phyloP scores from a whole-genome alignment of 1,140 invertebrate species.

The Papilio polyxenes region DNA sequence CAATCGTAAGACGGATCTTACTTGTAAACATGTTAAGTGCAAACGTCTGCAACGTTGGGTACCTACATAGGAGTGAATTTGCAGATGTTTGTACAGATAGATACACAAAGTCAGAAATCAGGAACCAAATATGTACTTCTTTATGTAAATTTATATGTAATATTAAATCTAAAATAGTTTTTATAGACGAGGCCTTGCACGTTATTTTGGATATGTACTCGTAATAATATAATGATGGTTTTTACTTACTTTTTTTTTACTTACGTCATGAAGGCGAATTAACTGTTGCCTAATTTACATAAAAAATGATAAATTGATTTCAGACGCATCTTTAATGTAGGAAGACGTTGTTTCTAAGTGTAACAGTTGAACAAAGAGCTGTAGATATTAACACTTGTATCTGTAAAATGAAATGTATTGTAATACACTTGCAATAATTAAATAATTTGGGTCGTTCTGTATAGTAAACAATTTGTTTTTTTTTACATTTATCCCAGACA shows the following conservation, averaged over 20 bases:
- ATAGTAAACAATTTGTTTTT: no score
- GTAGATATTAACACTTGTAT: no score
- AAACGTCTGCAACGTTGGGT: background rate
- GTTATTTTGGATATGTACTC: background rate
- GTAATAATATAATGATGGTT: background rate
- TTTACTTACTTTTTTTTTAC: no score
- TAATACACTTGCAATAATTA: no score
- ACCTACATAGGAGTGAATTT: background rate
- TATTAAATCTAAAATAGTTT: constrained; percentile 6
- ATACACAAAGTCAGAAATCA: background rate
- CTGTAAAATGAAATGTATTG: no score
- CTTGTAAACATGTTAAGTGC: background rate
- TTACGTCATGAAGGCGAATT: background rate
- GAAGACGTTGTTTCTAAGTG: background rate
- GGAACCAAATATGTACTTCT: background rate
- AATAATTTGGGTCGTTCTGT: no score
- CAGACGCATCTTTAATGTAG: background rate
- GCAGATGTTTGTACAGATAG: background rate
- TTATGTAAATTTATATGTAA: background rate
- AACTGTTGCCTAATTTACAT: no score
- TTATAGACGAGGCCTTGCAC: background rate
- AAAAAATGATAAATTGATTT: background rate
- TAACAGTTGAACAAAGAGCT: background rate
- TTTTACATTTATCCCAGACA: no score
- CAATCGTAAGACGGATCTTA: background rate